These are phyloP conservation scores for Cyrtodaria siliqua DNA, from an alignment of 2,888 invertebrate genomes.

Conservation along the genomic window DNA sequence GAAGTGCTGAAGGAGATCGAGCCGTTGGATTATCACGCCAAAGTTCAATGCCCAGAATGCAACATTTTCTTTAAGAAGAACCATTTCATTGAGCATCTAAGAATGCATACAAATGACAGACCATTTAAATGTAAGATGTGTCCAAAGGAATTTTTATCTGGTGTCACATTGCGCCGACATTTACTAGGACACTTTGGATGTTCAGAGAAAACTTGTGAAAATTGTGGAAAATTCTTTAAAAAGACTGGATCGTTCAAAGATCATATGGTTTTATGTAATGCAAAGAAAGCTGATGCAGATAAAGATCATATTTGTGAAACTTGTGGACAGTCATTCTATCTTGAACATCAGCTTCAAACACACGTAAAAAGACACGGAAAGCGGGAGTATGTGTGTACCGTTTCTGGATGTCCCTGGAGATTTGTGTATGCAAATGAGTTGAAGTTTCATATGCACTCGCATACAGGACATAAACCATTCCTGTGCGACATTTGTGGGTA, in stretches of 20 bases:
- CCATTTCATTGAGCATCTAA: slow-evolving; percentile 79
- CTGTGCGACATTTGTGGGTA: slow-evolving; percentile 94
- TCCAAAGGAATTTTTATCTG: slow-evolving; percentile 73
- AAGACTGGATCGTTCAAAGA: slow-evolving; percentile 69
- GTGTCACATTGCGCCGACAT: slow-evolving; percentile 78
- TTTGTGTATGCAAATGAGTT: slow-evolving; percentile 94
- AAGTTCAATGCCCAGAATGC: slow-evolving; percentile 79
- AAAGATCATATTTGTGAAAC: slow-evolving; percentile 93
- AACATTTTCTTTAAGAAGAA: slow-evolving; percentile 72
- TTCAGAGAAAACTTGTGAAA: slow-evolving; percentile 75
- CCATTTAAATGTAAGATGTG: slow-evolving; percentile 81
- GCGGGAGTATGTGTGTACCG: slow-evolving; percentile 88
- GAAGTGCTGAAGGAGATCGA: slow-evolving; percentile 66
- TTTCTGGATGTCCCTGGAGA: slow-evolving; percentile 93
- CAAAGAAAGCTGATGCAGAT: slow-evolving; percentile 87
- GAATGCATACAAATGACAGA: slow-evolving; percentile 77
- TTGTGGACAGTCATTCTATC: slow-evolving; percentile 93
- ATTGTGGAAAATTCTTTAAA: slow-evolving; percentile 78
- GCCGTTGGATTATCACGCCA: slow-evolving; percentile 56
- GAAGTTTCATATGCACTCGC: slow-evolving; percentile 94
- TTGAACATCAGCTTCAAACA: slow-evolving; percentile 71
- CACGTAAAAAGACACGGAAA: slow-evolving; percentile 93
- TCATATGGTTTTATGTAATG: slow-evolving; percentile 74
- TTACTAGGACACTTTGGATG: slow-evolving; percentile 78
- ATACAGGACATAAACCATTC: slow-evolving; percentile 93